phyloP scores from a whole-genome alignment of 2,797 vertebrate genomes.

The Artibeus lituratus region DNA sequence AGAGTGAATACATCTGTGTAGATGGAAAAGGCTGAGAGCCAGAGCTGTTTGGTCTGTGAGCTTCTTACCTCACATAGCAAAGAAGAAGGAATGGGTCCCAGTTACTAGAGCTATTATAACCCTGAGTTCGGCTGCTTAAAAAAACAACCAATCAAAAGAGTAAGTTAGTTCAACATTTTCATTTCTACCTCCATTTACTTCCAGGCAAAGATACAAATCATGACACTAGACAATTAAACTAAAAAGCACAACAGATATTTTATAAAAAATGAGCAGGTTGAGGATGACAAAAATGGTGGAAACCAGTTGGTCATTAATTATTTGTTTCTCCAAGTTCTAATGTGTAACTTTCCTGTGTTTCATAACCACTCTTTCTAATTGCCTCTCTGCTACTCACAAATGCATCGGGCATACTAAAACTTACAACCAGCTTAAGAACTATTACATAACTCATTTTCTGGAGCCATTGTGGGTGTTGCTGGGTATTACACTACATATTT shows the following conservation, averaged over 20 bases:
- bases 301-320: background rate
- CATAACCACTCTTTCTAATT: background rate
- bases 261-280: background rate
- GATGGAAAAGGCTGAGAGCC: background rate
- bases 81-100: background rate
- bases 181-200: background rate
- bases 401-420: background rate
- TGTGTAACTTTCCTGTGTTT: background rate
- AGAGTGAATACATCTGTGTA: too few relatives aligned
- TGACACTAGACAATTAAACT: background rate
- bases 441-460: background rate
- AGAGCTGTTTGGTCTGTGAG: background rate
- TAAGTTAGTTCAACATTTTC: background rate
- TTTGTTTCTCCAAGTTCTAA: background rate
- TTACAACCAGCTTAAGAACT: background rate
- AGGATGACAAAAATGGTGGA: background rate
- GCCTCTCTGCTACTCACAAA: background rate
- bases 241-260: background rate
- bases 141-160: background rate
- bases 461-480: background rate
- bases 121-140: background rate
- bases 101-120: background rate
- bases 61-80: background rate
- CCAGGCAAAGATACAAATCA: background rate
- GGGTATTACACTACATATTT: background rate